Conservation (phyloP, 2,113 vertebrate genomes). For the Indri indri region DNA sequence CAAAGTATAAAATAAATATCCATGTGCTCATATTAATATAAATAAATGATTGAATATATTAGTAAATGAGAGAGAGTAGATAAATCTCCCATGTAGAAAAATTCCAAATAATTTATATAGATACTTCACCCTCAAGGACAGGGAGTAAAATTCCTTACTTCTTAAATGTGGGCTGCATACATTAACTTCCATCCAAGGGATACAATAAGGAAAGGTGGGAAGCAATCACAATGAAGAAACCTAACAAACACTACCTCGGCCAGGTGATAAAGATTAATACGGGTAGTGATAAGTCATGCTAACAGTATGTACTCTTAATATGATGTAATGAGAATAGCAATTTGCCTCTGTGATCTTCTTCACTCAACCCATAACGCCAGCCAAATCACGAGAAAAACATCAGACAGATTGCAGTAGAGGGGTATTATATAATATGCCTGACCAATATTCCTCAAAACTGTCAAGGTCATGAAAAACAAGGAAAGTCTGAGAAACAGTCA, state of each 20-base stretch:
- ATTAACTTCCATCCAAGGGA: background rate
- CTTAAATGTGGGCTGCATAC: background rate
- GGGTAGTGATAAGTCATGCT: background rate
- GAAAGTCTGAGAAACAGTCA: too few relatives aligned
- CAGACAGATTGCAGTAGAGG: background rate
- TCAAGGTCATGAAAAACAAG: too few relatives aligned
- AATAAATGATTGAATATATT: background rate
- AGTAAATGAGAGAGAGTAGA: background rate
- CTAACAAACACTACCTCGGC: background rate
- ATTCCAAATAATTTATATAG: background rate
- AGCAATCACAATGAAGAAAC: background rate
- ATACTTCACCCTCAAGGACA: too few relatives aligned
- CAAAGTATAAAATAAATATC: background rate
- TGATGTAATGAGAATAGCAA: background rate
- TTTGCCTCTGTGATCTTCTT: background rate
- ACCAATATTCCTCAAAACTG: background rate
- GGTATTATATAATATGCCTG: background rate
- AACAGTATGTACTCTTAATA: background rate
- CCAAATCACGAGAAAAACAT: background rate
- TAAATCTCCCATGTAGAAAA: background rate
- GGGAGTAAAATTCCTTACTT: background rate
- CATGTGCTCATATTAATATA: background rate
- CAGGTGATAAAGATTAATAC: background rate
- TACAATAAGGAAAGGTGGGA: background rate
- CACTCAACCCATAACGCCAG: background rate